phyloP scores from a whole-genome alignment of 2,113 vertebrate species.

The Serilophus lunatus region DNA sequence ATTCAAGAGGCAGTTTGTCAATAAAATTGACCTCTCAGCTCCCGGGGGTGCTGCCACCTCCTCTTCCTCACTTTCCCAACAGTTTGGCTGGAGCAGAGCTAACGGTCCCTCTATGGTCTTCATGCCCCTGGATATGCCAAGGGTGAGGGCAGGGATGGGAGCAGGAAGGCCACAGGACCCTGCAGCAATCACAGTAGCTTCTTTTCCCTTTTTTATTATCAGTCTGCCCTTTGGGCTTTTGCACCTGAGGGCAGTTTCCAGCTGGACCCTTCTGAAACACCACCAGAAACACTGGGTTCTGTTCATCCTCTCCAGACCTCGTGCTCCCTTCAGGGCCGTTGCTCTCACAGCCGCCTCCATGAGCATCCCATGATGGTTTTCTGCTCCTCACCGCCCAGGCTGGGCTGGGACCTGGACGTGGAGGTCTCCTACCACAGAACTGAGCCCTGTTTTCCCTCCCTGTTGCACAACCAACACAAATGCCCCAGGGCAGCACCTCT shows the following conservation, averaged over 20 bases:
- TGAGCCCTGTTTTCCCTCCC: rapidly evolving
- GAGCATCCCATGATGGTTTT: not conserved
- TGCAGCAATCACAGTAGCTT: rapidly evolving
- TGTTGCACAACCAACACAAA: rapidly evolving
- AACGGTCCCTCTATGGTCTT: rapidly evolving
- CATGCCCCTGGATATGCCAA: not conserved
- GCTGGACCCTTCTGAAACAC: rapidly evolving
- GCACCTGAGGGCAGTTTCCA: not conserved
- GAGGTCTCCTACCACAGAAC: not conserved
- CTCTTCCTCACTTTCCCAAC: not conserved
- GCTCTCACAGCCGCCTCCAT: rapidly evolving
- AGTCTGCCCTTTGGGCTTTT: not conserved
- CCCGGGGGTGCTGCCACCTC: not conserved
- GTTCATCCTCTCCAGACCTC: not conserved
- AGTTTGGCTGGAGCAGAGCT: not conserved
- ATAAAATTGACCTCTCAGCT: conserved; percentile 23
- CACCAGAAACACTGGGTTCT: rapidly evolving
- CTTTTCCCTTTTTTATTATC: rapidly evolving
- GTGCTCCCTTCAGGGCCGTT: not conserved
- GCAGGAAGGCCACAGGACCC: not conserved
- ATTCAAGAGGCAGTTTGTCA: conserved; percentile 45
- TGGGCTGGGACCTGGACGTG: not conserved
- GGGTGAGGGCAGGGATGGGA: not conserved
- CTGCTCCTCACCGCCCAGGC: not conserved
- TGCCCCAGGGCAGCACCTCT: not conserved